Percentiles rank a stretch among this genome's conserved stretches.
phyloP scores from a whole-genome alignment of 2,888 invertebrate genomes.

The Siphlonurus alternatus region DNA sequence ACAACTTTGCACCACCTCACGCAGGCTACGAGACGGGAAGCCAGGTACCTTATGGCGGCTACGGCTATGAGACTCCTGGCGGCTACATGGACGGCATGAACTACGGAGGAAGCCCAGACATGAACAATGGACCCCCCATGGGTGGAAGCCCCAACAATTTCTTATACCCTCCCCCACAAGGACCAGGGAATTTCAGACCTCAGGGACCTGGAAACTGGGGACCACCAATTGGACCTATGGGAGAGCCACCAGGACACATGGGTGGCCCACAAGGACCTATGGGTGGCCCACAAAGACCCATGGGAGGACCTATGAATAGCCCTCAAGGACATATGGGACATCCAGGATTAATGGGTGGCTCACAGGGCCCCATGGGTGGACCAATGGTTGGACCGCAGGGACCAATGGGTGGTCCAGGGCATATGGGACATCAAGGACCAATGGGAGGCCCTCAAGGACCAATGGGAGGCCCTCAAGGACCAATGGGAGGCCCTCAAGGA shows the following conservation, averaged over 20 bases:
- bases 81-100: background rate
- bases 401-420: slow-evolving; percentile 18
- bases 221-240: background rate
- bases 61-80: background rate
- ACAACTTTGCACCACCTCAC: background rate
- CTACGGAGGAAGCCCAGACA: background rate
- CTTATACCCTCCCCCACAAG: background rate
- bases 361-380: background rate
- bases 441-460: slow-evolving; percentile 13
- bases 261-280: slow-evolving; percentile 17
- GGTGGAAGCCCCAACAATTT: background rate
- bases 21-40: background rate
- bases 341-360: slow-evolving; percentile 13
- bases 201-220: background rate
- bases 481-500: background rate
- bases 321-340: slow-evolving; percentile 11
- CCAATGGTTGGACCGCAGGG: background rate
- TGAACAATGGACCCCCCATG: background rate
- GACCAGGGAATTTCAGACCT: background rate
- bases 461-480: slow-evolving; percentile 16
- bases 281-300: slow-evolving; percentile 15
- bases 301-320: slow-evolving; percentile 15
- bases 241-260: slow-evolving; percentile 4
- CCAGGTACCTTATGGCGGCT: background rate
- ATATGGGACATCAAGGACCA: no score